A percentile compares a stretch with the other conserved stretches of the same genome.
Evolutionary conservation across 2,113 vertebrate genomes (phyloP).

Genomic region (Cyanoderma ruficeps): DNA sequence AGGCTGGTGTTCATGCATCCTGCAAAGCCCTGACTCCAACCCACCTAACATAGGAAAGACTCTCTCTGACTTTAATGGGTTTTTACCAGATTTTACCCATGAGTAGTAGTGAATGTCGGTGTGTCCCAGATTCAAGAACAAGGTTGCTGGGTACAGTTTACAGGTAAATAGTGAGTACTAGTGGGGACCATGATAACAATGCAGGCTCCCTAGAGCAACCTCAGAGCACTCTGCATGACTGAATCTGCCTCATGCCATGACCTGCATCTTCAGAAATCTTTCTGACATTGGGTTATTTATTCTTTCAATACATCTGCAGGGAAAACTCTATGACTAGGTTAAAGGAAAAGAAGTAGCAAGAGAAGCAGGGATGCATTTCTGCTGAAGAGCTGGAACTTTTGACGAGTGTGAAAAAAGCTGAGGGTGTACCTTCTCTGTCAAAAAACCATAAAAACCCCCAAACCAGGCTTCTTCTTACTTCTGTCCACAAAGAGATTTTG

Average conservation of each 20-base stretch:
- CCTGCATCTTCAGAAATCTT: constrained; percentile 14
- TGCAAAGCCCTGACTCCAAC: not conserved
- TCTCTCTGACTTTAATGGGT: not conserved
- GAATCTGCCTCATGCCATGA: not conserved
- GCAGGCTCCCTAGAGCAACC: not conserved
- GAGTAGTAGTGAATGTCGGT: not conserved
- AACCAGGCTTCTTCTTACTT: not conserved
- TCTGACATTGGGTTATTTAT: not conserved
- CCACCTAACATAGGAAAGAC: not conserved
- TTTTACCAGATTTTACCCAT: not conserved
- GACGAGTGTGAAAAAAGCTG: not conserved
- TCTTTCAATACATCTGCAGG: not conserved
- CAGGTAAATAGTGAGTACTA: not conserved
- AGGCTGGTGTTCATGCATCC: not conserved
- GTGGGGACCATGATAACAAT: not conserved
- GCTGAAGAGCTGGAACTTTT: not conserved
- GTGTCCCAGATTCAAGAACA: not conserved
- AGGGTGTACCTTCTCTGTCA: not conserved
- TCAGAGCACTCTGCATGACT: not conserved
- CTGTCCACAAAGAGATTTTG: not conserved
- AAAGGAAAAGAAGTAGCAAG: not conserved
- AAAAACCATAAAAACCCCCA: not conserved
- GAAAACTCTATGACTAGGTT: not conserved
- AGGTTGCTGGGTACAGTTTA: not conserved
- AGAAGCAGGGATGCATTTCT: not conserved